phyloP scores from a whole-genome alignment of 1,140 invertebrate species.

The Drosophila pruinosa region DNA sequence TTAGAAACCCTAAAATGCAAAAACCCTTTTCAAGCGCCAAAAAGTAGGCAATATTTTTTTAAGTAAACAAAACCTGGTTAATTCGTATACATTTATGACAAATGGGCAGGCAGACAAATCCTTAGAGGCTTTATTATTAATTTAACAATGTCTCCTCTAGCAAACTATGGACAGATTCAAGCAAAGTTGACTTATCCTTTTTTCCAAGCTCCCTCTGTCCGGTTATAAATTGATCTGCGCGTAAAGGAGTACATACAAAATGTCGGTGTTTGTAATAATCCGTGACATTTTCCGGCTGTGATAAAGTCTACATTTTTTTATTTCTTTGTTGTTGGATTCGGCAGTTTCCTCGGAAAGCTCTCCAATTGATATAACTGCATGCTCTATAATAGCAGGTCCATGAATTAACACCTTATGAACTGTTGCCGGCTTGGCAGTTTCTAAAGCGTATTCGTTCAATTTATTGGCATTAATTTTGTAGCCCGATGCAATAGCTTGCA shows the following conservation, averaged over 20 bases:
- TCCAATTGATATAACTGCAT: conserved; percentile 2
- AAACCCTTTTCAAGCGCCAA: no score
- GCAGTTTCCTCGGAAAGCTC: neutral
- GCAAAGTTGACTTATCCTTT: no score
- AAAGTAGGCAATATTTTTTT: no score
- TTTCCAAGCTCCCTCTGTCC: no score
- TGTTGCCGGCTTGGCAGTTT: conserved; percentile 1
- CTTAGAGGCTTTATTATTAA: no score
- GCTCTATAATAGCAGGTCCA: neutral
- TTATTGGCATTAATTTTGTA: conserved; percentile 5
- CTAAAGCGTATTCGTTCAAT: conserved; percentile 3
- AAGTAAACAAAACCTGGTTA: no score
- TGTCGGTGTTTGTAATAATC: neutral
- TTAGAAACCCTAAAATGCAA: no score
- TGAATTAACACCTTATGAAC: no score
- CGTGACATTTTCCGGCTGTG: conserved; percentile 1
- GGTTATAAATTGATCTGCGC: neutral
- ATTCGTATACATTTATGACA: no score
- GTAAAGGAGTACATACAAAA: neutral
- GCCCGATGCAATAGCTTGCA: conserved; percentile 7
- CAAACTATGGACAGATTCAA: no score
- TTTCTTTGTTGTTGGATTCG: neutral
- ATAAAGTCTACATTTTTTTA: neutral
- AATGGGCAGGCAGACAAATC: no score
- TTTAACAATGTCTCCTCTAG: no score